Evolutionary conservation across 2,888 invertebrate genomes (phyloP).

Genomic region (Lochmaea crataegi): DNA sequence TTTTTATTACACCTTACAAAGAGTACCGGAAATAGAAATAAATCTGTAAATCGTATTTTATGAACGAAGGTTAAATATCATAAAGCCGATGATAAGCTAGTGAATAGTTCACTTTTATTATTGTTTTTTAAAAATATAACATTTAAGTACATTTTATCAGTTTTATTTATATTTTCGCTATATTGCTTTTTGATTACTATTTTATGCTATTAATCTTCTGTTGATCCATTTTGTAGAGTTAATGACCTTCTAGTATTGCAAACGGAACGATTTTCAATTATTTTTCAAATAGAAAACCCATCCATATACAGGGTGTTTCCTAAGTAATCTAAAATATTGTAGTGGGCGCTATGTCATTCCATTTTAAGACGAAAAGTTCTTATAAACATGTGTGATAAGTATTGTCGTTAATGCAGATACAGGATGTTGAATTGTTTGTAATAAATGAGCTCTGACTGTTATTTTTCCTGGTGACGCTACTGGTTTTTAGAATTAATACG

Average conservation of each 20-base stretch:
- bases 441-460: too few species aligned
- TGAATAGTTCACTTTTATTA: neutral
- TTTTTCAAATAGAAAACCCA: too few species aligned
- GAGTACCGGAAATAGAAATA: neutral
- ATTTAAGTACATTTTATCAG: neutral
- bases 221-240: neutral
- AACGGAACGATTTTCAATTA: neutral
- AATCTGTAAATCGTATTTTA: neutral
- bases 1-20: neutral
- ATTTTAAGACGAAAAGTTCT: too few species aligned
- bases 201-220: constrained; percentile 2
- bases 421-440: too few species aligned
- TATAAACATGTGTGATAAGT: too few species aligned
- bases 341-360: too few species aligned
- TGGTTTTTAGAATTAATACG: too few species aligned
- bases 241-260: neutral
- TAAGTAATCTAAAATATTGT: too few species aligned
- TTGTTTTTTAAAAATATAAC: neutral
- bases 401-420: too few species aligned
- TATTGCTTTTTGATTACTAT: neutral
- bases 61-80: neutral
- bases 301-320: too few species aligned
- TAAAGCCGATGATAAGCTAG: constrained; percentile 1
- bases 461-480: too few species aligned
- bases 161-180: constrained; percentile 5